Conservation (phyloP, 2,888 invertebrate species). For the Heliconius erato region DNA sequence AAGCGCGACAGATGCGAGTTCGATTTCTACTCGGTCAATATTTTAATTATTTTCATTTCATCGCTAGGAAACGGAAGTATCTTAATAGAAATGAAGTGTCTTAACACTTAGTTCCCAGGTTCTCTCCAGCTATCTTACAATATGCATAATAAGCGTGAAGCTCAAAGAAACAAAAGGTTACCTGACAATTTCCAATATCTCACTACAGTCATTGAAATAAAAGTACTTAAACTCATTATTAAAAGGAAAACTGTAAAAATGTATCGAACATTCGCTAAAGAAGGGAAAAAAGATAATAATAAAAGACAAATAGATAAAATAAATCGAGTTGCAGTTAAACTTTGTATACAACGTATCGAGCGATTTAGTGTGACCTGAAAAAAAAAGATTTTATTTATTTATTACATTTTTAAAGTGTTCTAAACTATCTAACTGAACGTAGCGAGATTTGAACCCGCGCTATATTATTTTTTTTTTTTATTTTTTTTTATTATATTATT, state of each 20-base stretch:
- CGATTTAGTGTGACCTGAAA: constrained; percentile 71
- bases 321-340: constrained; percentile 66
- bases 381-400: background rate
- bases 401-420: background rate
- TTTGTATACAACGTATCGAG: constrained; percentile 67
- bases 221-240: constrained; percentile 57
- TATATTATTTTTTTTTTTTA: too few relatives aligned
- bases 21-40: too few relatives aligned
- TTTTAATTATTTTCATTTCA: too few relatives aligned
- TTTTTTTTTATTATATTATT: too few relatives aligned
- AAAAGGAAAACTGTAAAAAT: constrained; percentile 64
- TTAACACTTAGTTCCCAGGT: background rate
- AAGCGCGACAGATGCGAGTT: too few relatives aligned
- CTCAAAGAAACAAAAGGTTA: constrained; percentile 52
- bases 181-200: constrained; percentile 64
- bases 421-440: too few relatives aligned
- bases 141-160: too few relatives aligned
- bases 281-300: constrained; percentile 56
- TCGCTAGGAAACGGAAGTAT: background rate
- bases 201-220: constrained; percentile 61
- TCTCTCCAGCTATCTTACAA: background rate
- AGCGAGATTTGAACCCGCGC: too few relatives aligned
- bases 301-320: constrained; percentile 55
- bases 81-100: background rate
- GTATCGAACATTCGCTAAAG: constrained; percentile 62